phyloP scores from a whole-genome alignment of 1,140 invertebrate species.

The Piezodorus guildinii region DNA sequence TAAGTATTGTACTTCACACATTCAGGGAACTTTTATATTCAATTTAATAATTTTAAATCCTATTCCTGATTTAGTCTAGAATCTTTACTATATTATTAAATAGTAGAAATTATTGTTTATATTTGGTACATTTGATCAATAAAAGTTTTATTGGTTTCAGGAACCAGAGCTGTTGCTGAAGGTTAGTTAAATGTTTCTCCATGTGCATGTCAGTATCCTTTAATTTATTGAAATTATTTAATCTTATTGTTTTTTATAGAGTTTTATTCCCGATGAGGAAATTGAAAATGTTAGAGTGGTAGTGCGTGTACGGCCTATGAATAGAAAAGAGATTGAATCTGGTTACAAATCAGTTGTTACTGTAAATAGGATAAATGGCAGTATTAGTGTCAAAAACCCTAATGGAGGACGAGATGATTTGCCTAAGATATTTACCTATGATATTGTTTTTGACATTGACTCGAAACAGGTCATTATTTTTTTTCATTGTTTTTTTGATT shows the following conservation, averaged over 20 bases:
- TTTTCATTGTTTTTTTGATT: background rate
- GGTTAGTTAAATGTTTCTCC: too few species aligned
- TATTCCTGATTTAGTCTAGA: too few species aligned
- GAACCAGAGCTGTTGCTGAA: too few species aligned
- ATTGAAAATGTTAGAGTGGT: constrained; percentile 46
- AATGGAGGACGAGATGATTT: constrained; percentile 42
- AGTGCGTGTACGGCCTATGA: constrained; percentile 80
- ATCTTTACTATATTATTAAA: too few species aligned
- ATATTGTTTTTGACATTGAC: constrained; percentile 80
- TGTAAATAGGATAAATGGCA: constrained; percentile 48
- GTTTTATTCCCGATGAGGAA: constrained; percentile 26
- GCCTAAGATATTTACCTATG: constrained; percentile 80
- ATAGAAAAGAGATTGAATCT: constrained; percentile 62
- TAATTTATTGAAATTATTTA: background rate
- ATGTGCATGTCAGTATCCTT: too few species aligned
- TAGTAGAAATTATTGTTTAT: too few species aligned
- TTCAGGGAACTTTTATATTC: too few species aligned
- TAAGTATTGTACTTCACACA: too few species aligned
- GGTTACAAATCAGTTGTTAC: constrained; percentile 54
- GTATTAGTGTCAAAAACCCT: constrained; percentile 53
- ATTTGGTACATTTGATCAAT: too few species aligned
- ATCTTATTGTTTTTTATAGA: constrained; percentile 13
- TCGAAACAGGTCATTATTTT: constrained; percentile 54
- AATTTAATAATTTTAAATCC: too few species aligned
- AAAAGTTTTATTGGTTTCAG: too few species aligned